Evolutionary conservation across 2,888 invertebrate species (phyloP).

Genomic region (Rosalia funebris): DNA sequence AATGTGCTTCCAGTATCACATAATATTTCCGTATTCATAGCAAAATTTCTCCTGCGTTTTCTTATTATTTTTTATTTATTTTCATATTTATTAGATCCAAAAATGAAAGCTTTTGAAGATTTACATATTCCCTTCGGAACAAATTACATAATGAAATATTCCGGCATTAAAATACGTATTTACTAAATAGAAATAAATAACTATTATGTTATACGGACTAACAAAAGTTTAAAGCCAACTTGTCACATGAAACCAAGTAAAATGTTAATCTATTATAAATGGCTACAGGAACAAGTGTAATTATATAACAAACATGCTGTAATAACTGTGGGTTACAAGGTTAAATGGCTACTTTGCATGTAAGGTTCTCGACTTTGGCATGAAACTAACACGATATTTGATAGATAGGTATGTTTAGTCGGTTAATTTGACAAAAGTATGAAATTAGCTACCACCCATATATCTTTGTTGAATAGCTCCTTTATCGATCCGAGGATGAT

Average conservation of each 20-base stretch:
- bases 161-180: too few species aligned
- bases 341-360: slow-evolving; percentile 40
- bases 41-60: too few species aligned
- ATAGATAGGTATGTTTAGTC: slow-evolving; percentile 31
- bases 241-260: slow-evolving; percentile 20
- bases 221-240: neutral
- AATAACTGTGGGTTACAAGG: slow-evolving; percentile 37
- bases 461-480: slow-evolving; percentile 10
- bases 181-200: too few species aligned
- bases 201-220: neutral
- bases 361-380: slow-evolving; percentile 27
- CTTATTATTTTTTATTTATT: too few species aligned
- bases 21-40: too few species aligned
- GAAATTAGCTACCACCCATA: slow-evolving; percentile 10
- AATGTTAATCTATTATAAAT: slow-evolving; percentile 33
- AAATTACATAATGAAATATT: too few species aligned
- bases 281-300: slow-evolving; percentile 28
- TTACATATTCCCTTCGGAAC: too few species aligned
- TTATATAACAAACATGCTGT: slow-evolving; percentile 35
- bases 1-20: too few species aligned
- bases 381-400: slow-evolving; percentile 31
- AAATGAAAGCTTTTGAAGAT: too few species aligned
- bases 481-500: slow-evolving; percentile 9
- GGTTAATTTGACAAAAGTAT: slow-evolving; percentile 34
- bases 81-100: too few species aligned